A percentile compares a stretch with the other conserved stretches of the same genome.
Conservation (phyloP, 2,113 vertebrate genomes). For the Dipodomys ordii region DNA sequence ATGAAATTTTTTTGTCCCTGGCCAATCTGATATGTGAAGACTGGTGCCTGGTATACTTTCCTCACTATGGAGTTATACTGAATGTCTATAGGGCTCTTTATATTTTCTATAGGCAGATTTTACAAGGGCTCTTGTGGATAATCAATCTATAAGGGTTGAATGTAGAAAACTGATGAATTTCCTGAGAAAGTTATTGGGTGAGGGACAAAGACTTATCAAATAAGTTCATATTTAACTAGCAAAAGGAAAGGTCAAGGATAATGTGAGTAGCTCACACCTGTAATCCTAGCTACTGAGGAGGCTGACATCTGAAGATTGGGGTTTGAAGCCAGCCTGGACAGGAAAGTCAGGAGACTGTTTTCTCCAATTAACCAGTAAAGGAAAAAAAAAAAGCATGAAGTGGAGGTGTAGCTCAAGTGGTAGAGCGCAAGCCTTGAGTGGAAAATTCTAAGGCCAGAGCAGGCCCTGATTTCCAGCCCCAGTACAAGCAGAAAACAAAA, state of each 20-base stretch:
- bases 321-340: no score
- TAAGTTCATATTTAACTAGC: neutral
- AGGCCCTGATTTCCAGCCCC: no score
- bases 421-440: no score
- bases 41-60: neutral
- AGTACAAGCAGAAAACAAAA: no score
- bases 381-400: no score
- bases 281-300: no score
- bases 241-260: neutral
- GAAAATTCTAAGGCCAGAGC: no score
- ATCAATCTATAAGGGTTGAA: neutral
- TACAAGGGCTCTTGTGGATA: neutral
- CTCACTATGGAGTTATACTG: neutral
- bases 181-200: neutral
- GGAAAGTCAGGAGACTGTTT: no score
- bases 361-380: no score
- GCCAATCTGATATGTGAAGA: neutral
- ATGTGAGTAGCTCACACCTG: neutral
- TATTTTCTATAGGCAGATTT: neutral
- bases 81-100: neutral
- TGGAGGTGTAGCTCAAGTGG: no score
- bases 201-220: neutral
- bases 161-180: neutral
- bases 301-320: no score
- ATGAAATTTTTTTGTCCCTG: neutral